Conservation (phyloP, 2,888 invertebrate genomes). For the Deilephila elpenor region DNA sequence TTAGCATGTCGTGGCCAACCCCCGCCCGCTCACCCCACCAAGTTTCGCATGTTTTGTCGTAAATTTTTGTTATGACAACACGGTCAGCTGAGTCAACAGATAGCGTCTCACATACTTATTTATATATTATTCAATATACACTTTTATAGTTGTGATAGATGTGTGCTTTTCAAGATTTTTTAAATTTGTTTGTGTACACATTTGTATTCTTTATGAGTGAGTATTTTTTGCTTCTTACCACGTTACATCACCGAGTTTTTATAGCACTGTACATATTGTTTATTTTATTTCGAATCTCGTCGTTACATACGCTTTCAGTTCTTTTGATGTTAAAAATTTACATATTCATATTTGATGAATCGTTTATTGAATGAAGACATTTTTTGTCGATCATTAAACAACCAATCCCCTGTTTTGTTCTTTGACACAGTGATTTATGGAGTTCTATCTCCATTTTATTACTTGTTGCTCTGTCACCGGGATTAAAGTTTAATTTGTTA, state of each 20-base stretch:
- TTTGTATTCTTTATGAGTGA: background rate
- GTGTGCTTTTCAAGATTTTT: constrained; percentile 5
- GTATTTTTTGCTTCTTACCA: too few relatives aligned
- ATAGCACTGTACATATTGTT: background rate
- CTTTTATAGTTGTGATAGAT: background rate
- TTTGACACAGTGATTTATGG: constrained; percentile 46
- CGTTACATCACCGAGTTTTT: background rate
- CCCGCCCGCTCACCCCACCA: constrained; percentile 53
- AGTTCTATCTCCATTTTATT: constrained; percentile 37
- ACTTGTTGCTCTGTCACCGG: constrained; percentile 32
- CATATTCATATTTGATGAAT: background rate
- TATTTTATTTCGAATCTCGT: background rate
- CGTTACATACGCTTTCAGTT: background rate
- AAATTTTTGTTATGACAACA: constrained; percentile 69
- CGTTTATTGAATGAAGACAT: background rate
- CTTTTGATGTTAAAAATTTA: background rate
- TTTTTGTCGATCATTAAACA: background rate
- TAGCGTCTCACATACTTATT: constrained; percentile 35
- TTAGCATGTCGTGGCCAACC: constrained; percentile 61
- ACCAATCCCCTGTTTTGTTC: constrained; percentile 43
- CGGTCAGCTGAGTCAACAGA: constrained; percentile 65
- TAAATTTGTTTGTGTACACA: background rate
- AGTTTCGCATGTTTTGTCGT: constrained; percentile 64
- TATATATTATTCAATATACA: constrained; percentile 36
- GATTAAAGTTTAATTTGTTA: constrained; percentile 33